These are phyloP conservation scores for Ernsta delagoae DNA, from an alignment of 2,888 invertebrate species.

Conservation along the genomic window DNA sequence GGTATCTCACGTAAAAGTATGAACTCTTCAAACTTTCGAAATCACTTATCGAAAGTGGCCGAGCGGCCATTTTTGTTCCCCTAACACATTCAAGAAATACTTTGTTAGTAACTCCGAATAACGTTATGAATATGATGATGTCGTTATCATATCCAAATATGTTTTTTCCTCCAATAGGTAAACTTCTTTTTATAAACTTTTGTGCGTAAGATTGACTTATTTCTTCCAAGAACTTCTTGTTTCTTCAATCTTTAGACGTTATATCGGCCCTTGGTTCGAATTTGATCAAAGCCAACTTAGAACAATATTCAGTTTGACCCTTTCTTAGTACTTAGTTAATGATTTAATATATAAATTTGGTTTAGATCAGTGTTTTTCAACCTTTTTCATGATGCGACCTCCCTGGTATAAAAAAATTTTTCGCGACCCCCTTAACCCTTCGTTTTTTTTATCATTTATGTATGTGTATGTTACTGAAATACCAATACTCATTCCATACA, in stretches of 20 bases:
- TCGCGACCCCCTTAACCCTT: no score
- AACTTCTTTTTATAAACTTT: background rate
- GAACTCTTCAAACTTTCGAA: constrained; percentile 25
- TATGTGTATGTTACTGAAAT: no score
- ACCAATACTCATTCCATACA: no score
- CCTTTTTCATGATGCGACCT: no score
- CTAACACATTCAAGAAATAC: constrained; percentile 32
- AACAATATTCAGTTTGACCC: no score
- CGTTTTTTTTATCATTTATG: no score
- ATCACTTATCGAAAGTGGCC: constrained; percentile 34
- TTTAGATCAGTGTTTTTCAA: no score
- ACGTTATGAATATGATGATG: constrained; percentile 33
- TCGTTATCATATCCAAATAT: constrained; percentile 26
- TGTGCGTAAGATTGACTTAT: background rate
- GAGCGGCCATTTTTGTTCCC: constrained; percentile 26
- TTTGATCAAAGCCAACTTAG: no score
- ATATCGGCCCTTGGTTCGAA: no score
- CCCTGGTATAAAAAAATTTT: no score
- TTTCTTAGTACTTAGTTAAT: no score
- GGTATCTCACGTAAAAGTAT: background rate
- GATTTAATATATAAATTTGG: no score
- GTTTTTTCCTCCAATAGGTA: constrained; percentile 13
- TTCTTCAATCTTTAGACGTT: background rate
- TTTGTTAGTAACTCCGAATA: constrained; percentile 28
- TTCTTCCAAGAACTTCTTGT: background rate